Evolutionary conservation across 2,888 invertebrate genomes (phyloP).

Genomic region (Cryptocephalus primarius): DNA sequence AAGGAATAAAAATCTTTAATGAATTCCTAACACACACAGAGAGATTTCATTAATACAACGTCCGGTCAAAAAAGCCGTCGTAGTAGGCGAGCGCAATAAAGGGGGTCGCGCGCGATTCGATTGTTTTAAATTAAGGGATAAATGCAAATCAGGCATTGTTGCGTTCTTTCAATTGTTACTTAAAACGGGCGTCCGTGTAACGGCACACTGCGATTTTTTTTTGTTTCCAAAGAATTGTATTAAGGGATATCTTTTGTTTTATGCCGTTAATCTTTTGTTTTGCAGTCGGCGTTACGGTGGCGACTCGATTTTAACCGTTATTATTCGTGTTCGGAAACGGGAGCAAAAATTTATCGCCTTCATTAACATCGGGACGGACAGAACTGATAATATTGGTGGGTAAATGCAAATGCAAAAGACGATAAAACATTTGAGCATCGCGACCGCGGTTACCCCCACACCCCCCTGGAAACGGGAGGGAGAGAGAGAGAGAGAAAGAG

Average conservation of each 20-base stretch:
- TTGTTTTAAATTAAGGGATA: conserved; percentile 29
- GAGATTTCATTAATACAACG: conserved; percentile 14
- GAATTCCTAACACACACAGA: conserved; percentile 11
- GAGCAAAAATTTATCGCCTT: conserved; percentile 30
- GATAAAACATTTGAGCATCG: conserved; percentile 12
- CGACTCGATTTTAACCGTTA: conserved; percentile 27
- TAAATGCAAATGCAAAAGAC: conserved; percentile 15
- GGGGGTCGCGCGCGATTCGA: conserved; percentile 18
- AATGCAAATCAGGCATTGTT: conserved; percentile 32
- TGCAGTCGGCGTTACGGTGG: conserved; percentile 24
- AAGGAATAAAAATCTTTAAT: conserved; percentile 26
- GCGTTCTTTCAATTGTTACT: conserved; percentile 30
- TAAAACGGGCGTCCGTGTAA: conserved; percentile 24
- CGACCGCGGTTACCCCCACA: too few relatives aligned
- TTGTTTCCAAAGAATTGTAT: conserved; percentile 25
- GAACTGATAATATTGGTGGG: conserved; percentile 16
- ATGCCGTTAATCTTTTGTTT: conserved; percentile 18
- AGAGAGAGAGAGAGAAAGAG: too few relatives aligned
- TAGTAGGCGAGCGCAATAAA: conserved; percentile 9
- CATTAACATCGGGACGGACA: conserved; percentile 18
- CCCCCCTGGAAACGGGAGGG: too few relatives aligned
- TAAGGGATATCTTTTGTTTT: conserved; percentile 29
- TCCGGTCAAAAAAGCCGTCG: conserved; percentile 12
- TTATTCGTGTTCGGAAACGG: conserved; percentile 26
- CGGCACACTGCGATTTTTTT: conserved; percentile 23